A percentile compares a stretch with the other conserved stretches of the same genome.
phyloP scores from a whole-genome alignment of 2,888 invertebrate species.

The Sabatieria punctata region DNA sequence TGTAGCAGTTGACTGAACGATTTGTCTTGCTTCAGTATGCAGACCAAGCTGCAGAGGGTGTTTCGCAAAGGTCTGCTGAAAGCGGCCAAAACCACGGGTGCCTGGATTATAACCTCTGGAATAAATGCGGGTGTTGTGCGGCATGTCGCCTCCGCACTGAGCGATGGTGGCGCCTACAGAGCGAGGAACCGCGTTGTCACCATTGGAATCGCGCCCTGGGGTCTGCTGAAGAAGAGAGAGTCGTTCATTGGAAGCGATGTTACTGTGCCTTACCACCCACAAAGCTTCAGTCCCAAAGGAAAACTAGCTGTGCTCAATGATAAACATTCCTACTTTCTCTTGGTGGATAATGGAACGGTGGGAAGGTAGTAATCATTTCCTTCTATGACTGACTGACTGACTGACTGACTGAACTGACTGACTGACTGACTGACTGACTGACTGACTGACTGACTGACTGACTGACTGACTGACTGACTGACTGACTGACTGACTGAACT shows the following conservation, averaged over 20 bases:
- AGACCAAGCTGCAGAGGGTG: constrained; percentile 81
- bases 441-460: too few relatives aligned
- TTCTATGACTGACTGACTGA: too few relatives aligned
- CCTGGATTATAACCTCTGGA: constrained; percentile 81
- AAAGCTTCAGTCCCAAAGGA: constrained; percentile 30
- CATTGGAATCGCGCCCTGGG: constrained; percentile 97
- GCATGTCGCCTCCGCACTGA: constrained; percentile 84
- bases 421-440: too few relatives aligned
- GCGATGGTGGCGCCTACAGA: constrained; percentile 37
- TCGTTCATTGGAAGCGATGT: constrained; percentile 25
- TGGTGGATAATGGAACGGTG: constrained; percentile 95
- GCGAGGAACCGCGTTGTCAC: constrained; percentile 48
- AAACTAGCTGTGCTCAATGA: constrained; percentile 85
- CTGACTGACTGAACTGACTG: too few relatives aligned
- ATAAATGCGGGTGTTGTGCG: constrained; percentile 58
- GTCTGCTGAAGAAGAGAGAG: constrained; percentile 84
- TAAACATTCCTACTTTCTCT: constrained; percentile 85
- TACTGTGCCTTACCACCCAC: constrained; percentile 24
- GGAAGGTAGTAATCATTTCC: too few relatives aligned
- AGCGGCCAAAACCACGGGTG: constrained; percentile 91
- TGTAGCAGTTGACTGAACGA: too few relatives aligned
- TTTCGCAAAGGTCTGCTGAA: constrained; percentile 82
- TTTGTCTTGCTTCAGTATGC: too few relatives aligned
- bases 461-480: too few relatives aligned
- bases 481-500: too few relatives aligned